Conservation (phyloP, 2,797 vertebrate genomes). For the Notolabrus celidotus region DNA sequence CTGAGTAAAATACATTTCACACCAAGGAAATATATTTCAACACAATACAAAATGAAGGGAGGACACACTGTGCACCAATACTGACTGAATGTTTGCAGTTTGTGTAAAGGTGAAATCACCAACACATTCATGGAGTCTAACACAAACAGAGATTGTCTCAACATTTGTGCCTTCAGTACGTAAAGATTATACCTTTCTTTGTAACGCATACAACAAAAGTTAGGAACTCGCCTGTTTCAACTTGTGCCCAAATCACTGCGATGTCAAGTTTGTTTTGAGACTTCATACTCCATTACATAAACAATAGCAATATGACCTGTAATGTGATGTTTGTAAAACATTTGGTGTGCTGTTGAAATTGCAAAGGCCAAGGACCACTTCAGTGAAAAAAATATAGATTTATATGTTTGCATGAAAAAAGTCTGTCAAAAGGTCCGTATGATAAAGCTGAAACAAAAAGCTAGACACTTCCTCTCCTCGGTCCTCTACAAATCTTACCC, state of each 20-base stretch:
- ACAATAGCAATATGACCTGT: neutral
- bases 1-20: slow-evolving; percentile 76
- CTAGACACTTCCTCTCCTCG: slow-evolving; percentile 12
- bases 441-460: slow-evolving; percentile 69
- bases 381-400: slow-evolving; percentile 2
- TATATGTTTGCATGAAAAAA: slow-evolving; percentile 27
- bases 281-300: neutral
- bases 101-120: slow-evolving; percentile 40
- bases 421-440: slow-evolving; percentile 28
- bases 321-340: neutral
- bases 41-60: slow-evolving; percentile 71
- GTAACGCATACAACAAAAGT: slow-evolving; percentile 1
- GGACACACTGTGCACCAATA: slow-evolving; percentile 66
- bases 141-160: slow-evolving; percentile 58
- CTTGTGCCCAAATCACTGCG: neutral
- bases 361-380: slow-evolving; percentile 15
- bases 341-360: slow-evolving; percentile 30
- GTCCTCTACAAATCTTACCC: slow-evolving; percentile 38
- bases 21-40: slow-evolving; percentile 65
- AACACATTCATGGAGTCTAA: slow-evolving; percentile 66
- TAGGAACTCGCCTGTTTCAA: neutral
- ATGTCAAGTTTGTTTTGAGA: neutral
- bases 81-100: slow-evolving; percentile 43
- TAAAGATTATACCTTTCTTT: slow-evolving; percentile 14
- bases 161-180: slow-evolving; percentile 47